Evolutionary conservation across 2,888 invertebrate genomes (phyloP).

Genomic region (Idaea biselata): DNA sequence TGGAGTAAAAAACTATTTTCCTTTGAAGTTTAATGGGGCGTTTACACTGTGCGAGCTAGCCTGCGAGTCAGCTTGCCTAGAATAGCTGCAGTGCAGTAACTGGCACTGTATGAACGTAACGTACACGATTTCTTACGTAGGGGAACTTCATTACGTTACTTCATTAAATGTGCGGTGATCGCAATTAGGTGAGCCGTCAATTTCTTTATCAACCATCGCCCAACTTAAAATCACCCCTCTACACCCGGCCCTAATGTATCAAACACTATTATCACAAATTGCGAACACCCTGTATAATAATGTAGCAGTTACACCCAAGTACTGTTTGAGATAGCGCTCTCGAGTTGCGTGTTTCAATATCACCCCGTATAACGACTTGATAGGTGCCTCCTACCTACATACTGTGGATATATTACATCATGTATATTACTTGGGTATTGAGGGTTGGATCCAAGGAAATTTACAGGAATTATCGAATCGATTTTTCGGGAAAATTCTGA

Average conservation of each 20-base stretch:
- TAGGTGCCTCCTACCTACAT: neutral
- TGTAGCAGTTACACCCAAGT: neutral
- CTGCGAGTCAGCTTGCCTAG: no score
- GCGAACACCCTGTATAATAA: conserved; percentile 4
- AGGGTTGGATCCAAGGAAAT: neutral
- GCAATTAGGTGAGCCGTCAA: no score
- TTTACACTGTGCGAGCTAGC: no score
- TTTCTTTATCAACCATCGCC: neutral
- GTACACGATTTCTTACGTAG: no score
- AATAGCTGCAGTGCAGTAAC: no score
- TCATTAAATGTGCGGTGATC: no score
- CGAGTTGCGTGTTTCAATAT: conserved; percentile 1
- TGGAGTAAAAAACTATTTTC: no score
- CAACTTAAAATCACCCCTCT: neutral
- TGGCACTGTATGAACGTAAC: no score
- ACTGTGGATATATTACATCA: neutral
- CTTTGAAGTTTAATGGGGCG: no score
- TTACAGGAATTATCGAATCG: neutral
- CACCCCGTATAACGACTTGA: conserved; percentile 2
- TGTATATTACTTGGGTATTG: neutral
- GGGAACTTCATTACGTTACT: no score
- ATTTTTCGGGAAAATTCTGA: neutral
- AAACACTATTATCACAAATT: neutral
- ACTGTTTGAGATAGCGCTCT: neutral
- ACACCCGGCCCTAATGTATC: neutral